Base-by-base conservation (phyloP, 92 coral and sea anemone species). In the Zoanthus gigantus region DNA sequence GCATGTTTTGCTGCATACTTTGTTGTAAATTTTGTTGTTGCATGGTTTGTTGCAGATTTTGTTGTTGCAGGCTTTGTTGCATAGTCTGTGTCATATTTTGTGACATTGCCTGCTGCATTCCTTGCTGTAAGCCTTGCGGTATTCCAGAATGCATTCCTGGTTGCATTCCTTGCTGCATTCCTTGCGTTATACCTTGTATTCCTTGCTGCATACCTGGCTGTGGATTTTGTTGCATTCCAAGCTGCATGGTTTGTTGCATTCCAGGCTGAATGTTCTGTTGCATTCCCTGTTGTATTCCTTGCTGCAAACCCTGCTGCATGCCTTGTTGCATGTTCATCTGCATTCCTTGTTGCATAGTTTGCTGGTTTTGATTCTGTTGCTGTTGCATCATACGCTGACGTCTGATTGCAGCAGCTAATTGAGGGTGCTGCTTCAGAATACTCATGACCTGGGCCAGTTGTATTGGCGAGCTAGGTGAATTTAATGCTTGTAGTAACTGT, bases 351-450 rank as follows among this genome's bases (percentile, higher is more conserved):
- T 89, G 96, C 96, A 92, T 80, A 29, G 86, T 88, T 45, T 89
- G 95, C 77, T 89, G 94, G 85, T 93, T 88, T 17, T 91, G 94
- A 34, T 88, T 94, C 54, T 82, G 92, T 76, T 77, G 82, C 50
- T 93, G 96, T 57, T 85, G 94, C 79, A 87, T 92, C 79, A 93
- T 93, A 14, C 96, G 94, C 80, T 95, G 95, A 88, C 93, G 92
- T 83, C 91, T 80, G 66, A 97, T 91, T 65, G 96, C 95, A 58
- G 94, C 89, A 82, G 93, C 94, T 60, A 97, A 87, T 68, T 94
- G 95, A 6, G 99, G 99, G 83, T 97, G 92, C 75, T 94, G 96
- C 68, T 94, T 93, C 79, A 97, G 94, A 84, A 97, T 97, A 50
- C 90, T 93, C 50, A 97, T 78, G 34, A 96, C 95, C 72, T 95